A percentile compares a stretch with the other conserved stretches of the same genome.
Evolutionary conservation across 2,888 invertebrate genomes (phyloP).

Genomic region (Orthonychiurus folsomi): DNA sequence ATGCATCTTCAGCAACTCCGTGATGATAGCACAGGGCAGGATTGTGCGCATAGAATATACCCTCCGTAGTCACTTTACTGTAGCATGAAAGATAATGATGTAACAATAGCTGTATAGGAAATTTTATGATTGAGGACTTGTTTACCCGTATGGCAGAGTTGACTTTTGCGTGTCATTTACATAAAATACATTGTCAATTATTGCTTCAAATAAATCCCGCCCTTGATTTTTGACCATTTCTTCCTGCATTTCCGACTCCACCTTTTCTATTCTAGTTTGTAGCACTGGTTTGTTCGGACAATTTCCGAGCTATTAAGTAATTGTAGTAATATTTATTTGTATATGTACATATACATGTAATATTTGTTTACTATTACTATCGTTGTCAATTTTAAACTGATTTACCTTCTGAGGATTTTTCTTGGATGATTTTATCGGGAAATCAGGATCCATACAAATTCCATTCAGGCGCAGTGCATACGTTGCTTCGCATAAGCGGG

Average conservation of each 20-base stretch:
- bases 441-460: conserved; percentile 30
- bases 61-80: conserved; percentile 23
- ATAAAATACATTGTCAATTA: conserved; percentile 9
- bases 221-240: conserved; percentile 8
- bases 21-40: conserved; percentile 22
- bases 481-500: conserved; percentile 19
- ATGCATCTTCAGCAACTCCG: conserved; percentile 19
- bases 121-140: neutral
- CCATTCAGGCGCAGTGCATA: conserved; percentile 23
- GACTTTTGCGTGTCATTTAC: neutral
- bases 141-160: conserved; percentile 9
- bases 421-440: no score
- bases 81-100: neutral
- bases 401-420: no score
- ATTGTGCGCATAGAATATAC: conserved; percentile 25
- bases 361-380: no score
- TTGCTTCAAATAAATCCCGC: neutral
- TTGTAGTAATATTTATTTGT: no score
- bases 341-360: no score
- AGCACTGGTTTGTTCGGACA: no score
- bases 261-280: conserved; percentile 3
- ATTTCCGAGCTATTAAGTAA: no score
- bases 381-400: no score
- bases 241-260: neutral
- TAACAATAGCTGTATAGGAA: neutral